Percentiles rank a stretch among this genome's conserved stretches.
Conservation (phyloP, 2,888 invertebrate genomes). For the Agrilus mali region DNA sequence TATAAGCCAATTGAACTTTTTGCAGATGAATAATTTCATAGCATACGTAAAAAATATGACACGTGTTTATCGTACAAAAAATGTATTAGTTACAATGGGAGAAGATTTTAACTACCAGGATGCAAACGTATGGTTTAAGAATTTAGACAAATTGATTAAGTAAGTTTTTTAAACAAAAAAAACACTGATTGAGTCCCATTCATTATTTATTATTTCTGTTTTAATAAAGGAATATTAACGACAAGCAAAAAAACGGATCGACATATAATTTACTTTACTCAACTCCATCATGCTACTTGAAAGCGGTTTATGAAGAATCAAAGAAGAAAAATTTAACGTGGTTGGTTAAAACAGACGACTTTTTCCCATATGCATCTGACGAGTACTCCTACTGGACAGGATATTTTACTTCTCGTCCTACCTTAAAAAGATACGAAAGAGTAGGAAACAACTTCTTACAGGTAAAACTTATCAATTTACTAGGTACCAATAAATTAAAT, state of each 20-base stretch:
- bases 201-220: too few relatives aligned
- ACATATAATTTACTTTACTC: slow-evolving; percentile 66
- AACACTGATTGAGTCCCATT: too few relatives aligned
- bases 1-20: too few relatives aligned
- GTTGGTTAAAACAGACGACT: slow-evolving; percentile 43
- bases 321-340: slow-evolving; percentile 21
- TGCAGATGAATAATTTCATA: slow-evolving; percentile 46
- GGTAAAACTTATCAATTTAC: slow-evolving; percentile 23
- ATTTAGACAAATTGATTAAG: slow-evolving; percentile 80
- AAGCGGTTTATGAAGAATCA: slow-evolving; percentile 44
- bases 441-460: slow-evolving; percentile 42
- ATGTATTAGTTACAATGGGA: slow-evolving; percentile 85
- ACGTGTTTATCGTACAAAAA: slow-evolving; percentile 46
- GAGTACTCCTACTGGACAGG: slow-evolving; percentile 63
- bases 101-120: slow-evolving; percentile 82
- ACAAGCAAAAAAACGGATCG: slow-evolving; percentile 17
- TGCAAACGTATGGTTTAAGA: slow-evolving; percentile 65
- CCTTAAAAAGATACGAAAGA: slow-evolving; percentile 39
- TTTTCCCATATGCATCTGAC: slow-evolving; percentile 54
- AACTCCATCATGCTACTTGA: slow-evolving; percentile 68
- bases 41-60: slow-evolving; percentile 41
- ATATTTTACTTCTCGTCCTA: slow-evolving; percentile 46
- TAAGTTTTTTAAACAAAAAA: slow-evolving; percentile 29
- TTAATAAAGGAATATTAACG: not conserved
- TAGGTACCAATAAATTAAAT: too few relatives aligned